Conservation (phyloP, 2,797 vertebrate species). For the Eremophila alpestris region DNA sequence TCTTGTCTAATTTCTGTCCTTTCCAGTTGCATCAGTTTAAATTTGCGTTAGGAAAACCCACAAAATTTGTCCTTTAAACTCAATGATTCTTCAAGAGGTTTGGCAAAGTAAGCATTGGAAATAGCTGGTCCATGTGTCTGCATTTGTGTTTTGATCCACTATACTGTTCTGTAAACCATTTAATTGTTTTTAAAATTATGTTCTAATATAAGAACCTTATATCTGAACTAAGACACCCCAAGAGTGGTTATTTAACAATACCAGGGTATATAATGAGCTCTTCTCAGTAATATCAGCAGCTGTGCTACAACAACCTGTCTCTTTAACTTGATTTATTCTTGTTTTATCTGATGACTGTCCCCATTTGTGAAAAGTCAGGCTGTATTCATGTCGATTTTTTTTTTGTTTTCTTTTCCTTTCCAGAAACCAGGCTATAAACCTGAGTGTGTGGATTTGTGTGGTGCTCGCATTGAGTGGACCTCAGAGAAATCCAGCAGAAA, state of each 20-base stretch:
- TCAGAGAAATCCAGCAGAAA: constrained; percentile 91
- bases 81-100: neutral
- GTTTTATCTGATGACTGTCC: neutral
- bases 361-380: neutral
- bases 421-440: constrained; percentile 87
- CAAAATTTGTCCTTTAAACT: neutral
- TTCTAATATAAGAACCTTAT: neutral
- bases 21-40: neutral
- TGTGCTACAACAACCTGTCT: neutral
- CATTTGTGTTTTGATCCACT: neutral
- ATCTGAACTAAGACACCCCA: neutral
- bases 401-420: neutral
- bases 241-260: neutral
- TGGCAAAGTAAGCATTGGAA: neutral
- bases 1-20: neutral
- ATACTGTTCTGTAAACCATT: neutral
- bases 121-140: neutral
- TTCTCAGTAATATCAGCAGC: neutral
- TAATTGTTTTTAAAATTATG: neutral
- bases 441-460: constrained; percentile 85
- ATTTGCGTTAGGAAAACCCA: neutral
- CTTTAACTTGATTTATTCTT: neutral
- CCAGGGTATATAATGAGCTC: neutral
- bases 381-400: neutral
- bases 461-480: constrained; percentile 86